Evolutionary conservation across 2,113 vertebrate species (phyloP).

Genomic region (Mormyrus iriodes): DNA sequence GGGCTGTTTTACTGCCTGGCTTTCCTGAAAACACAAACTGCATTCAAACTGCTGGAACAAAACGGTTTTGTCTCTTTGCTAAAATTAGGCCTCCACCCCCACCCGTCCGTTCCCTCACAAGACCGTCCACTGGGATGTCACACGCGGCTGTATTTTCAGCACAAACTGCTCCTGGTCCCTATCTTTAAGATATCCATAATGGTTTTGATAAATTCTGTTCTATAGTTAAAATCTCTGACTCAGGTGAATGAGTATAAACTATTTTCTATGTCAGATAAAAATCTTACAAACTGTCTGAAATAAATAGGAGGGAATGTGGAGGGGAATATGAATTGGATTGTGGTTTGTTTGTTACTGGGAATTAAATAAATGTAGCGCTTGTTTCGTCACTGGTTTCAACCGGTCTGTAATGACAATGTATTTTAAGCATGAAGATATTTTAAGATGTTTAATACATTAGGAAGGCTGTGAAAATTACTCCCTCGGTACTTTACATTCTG

Average conservation of each 20-base stretch:
- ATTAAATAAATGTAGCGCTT: neutral
- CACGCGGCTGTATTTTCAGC: conserved; percentile 27
- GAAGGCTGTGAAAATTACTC: neutral
- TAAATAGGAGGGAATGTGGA: neutral
- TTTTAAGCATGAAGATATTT: neutral
- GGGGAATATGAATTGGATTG: neutral
- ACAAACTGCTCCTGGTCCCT: neutral
- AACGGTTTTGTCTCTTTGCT: conserved; percentile 56
- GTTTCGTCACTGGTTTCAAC: neutral
- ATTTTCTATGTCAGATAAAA: conserved; percentile 8
- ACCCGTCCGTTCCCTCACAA: neutral
- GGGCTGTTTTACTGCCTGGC: conserved; percentile 39
- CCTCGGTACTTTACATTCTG: neutral
- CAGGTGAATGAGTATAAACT: neutral
- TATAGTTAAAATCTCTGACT: neutral
- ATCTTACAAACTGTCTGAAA: neutral
- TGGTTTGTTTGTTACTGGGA: neutral
- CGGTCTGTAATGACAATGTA: neutral
- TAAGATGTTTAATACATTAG: neutral
- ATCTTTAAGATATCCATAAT: neutral
- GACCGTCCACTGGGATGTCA: conserved; percentile 29
- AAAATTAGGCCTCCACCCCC: conserved; percentile 47
- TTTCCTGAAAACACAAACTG: conserved; percentile 60
- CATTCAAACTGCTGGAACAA: conserved; percentile 54
- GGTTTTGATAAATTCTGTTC: neutral